Percentiles rank a stretch among this genome's conserved stretches.
Conservation (phyloP, 2,113 vertebrate genomes). For the Empidonax traillii region DNA sequence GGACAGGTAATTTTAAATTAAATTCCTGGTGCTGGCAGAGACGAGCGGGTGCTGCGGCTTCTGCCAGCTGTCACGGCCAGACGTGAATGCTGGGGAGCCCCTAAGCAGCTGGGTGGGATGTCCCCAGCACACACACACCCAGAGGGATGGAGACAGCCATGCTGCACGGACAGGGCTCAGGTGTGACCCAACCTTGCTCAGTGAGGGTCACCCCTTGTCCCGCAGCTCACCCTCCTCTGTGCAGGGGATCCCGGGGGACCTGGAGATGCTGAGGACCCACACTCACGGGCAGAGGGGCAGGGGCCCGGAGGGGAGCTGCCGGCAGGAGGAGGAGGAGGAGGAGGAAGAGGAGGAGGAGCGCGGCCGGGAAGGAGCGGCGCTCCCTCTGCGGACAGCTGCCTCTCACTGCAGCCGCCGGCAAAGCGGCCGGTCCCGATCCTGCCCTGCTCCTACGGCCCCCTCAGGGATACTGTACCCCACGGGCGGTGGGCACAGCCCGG, state of each 20-base stretch:
- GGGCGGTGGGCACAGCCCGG: not conserved
- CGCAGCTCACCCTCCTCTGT: not conserved
- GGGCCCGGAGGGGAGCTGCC: not conserved
- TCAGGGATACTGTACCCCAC: accelerated
- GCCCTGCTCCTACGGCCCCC: not conserved
- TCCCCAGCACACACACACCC: not conserved
- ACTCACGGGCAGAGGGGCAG: not conserved
- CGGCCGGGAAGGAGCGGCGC: not conserved
- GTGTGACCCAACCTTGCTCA: accelerated
- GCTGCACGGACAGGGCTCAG: accelerated
- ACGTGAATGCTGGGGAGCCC: not conserved
- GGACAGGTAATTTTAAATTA: not conserved
- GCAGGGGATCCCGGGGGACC: too few species aligned
- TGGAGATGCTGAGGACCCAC: not conserved
- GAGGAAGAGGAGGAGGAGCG: not conserved
- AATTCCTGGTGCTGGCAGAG: not conserved
- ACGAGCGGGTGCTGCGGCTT: accelerated
- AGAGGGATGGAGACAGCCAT: not conserved
- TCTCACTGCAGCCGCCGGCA: slow-evolving; percentile 14
- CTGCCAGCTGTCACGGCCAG: not conserved
- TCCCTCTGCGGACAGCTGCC: slow-evolving; percentile 23
- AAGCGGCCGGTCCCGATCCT: not conserved
- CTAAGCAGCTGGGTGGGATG: accelerated
- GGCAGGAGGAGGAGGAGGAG: not conserved
- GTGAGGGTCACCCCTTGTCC: not conserved